phyloP scores from a whole-genome alignment of 2,888 invertebrate genomes.

The Neocrepidodera transversa region DNA sequence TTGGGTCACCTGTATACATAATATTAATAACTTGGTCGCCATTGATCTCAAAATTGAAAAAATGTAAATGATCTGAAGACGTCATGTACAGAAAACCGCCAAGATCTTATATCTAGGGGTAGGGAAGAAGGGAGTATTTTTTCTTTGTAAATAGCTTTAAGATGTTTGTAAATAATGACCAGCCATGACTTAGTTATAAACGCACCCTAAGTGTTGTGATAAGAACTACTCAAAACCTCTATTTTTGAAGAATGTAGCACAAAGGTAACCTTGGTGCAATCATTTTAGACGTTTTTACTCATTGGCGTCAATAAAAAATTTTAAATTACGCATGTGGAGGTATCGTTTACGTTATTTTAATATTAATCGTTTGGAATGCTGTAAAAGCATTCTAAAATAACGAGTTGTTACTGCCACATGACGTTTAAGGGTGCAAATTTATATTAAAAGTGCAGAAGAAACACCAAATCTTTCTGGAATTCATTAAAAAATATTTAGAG shows the following conservation, averaged over 20 bases:
- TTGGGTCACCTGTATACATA: constrained; percentile 6
- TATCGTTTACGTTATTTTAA: too few species aligned
- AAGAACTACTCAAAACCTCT: constrained; percentile 44
- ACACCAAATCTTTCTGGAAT: too few species aligned
- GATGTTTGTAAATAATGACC: constrained; percentile 52
- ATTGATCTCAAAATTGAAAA: constrained; percentile 58
- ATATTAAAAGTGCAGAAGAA: too few species aligned
- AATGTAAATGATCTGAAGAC: constrained; percentile 50
- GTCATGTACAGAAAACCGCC: constrained; percentile 45
- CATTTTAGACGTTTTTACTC: constrained; percentile 19
- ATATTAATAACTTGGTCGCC: constrained; percentile 48
- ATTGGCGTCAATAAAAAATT: too few species aligned
- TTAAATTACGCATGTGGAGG: too few species aligned
- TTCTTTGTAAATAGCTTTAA: constrained; percentile 55
- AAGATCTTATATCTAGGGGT: constrained; percentile 47
- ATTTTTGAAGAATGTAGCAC: constrained; percentile 45
- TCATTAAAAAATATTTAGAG: neutral
- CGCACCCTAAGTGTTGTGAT: constrained; percentile 50
- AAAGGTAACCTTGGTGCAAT: constrained; percentile 35
- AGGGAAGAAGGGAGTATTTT: constrained; percentile 42
- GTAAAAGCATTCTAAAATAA: too few species aligned
- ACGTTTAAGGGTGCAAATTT: too few species aligned
- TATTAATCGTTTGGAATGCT: too few species aligned
- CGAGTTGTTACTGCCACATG: too few species aligned
- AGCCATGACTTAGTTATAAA: constrained; percentile 55